phyloP scores from a whole-genome alignment of 2,888 invertebrate species.

The Monochamus alternatus region DNA sequence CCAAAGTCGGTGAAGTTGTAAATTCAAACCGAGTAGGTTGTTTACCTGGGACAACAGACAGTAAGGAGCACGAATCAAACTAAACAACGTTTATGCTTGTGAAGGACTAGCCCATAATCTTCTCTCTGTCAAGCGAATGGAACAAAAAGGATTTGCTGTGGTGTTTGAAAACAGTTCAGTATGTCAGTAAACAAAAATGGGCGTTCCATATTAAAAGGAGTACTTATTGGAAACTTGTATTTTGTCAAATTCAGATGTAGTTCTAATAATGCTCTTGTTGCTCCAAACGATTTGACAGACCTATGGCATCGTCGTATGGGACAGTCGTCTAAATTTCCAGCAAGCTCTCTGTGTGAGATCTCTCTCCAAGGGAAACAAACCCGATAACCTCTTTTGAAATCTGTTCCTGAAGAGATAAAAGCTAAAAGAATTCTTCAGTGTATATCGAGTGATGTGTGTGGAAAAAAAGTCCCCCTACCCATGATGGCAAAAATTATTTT shows the following conservation, averaged over 20 bases:
- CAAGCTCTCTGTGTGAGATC: background rate
- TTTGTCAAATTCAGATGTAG: slow-evolving; percentile 26
- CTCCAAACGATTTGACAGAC: background rate
- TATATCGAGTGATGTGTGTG: slow-evolving; percentile 18
- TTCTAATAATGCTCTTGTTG: background rate
- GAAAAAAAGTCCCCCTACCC: background rate
- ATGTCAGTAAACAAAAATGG: slow-evolving; percentile 14
- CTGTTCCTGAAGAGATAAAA: slow-evolving; percentile 43
- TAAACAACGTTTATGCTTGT: slow-evolving; percentile 25
- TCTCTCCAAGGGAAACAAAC: background rate
- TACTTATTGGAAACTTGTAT: slow-evolving; percentile 17
- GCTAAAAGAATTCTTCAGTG: slow-evolving; percentile 30
- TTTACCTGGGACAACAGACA: slow-evolving; percentile 10
- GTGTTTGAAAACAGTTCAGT: slow-evolving; percentile 28
- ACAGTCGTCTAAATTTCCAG: background rate
- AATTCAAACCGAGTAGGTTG: slow-evolving; percentile 19
- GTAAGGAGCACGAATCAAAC: slow-evolving; percentile 4
- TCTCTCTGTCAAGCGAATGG: slow-evolving; percentile 32
- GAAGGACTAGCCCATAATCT: slow-evolving; percentile 31
- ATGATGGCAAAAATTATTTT: background rate
- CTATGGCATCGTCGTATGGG: background rate
- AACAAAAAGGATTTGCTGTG: slow-evolving; percentile 29
- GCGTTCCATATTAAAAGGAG: background rate
- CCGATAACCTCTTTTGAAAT: slow-evolving; percentile 14
- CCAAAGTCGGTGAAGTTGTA: slow-evolving; percentile 28